Base-by-base conservation (phyloP, 2,888 invertebrate species). In the Teleiodes luculella region DNA sequence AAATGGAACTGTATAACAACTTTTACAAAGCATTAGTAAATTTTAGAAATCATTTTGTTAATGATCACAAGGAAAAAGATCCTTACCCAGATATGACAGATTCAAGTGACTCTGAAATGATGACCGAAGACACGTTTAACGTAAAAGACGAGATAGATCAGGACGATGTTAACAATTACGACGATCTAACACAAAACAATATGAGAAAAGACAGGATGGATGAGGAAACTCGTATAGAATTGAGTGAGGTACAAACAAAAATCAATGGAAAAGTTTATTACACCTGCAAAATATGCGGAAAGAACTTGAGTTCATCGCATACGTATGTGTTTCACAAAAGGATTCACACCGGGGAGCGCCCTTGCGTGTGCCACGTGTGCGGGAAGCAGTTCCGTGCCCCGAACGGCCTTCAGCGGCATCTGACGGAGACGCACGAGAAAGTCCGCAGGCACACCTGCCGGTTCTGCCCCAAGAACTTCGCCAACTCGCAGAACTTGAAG, bases 371-470 rank as follows among this genome's bases (percentile, higher is more conserved):
- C 67, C 92, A 93, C 72, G 68, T 92, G 16, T 93, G 93, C 71
- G 93, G 93, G 2, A 92, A 92, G 63, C 91, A 91, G 68, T 93
- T 93, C 76, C 85, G 93, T 18, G 91, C 93, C n/a, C 92, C 92
- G 13, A 91, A 91, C 74, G 93, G 93, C 0, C 76, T 93, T 24
- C 90, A 90, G 45, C 81, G 93, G 1, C 93, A 94, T 67, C 65
- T 93, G 20, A 84, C 90, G 18, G 92, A 93, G 63, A 93, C 93
- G 1, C 93, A 93, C 76, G 91, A 91, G 61, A 88, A 91, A 2
- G 83, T 91, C 3, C 91, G 92, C 58, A 91, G 92, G 13, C 91
- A 91, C 70, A 72, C 90, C 0, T 93, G 93, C 75, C 83, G 86
- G 53, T 58, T 72, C 31, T 93, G 93, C 72, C 81, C 82, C 0